A percentile compares a stretch with the other conserved stretches of the same genome.
phyloP scores from a whole-genome alignment of 2,888 invertebrate species.

The Pinctada fucata region DNA sequence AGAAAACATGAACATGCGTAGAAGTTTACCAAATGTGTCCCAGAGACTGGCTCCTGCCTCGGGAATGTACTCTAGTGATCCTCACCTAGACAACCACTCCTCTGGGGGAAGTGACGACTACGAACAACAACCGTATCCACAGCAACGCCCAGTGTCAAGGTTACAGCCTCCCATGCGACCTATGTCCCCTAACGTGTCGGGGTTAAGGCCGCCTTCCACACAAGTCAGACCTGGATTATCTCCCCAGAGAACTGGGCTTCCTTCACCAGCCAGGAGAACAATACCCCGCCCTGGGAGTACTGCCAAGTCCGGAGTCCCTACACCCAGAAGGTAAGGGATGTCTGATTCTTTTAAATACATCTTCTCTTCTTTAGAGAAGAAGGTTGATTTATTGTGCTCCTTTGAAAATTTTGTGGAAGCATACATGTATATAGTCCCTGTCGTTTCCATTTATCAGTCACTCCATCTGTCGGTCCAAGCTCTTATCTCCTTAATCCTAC shows the following conservation, averaged over 20 bases:
- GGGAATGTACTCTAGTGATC: constrained; percentile 66
- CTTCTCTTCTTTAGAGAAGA: background rate
- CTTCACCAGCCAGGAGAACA: constrained; percentile 63
- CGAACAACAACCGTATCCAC: constrained; percentile 51
- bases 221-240: constrained; percentile 56
- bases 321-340: constrained; percentile 59
- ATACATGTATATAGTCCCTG: too few species aligned
- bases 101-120: constrained; percentile 59
- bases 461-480: too few species aligned
- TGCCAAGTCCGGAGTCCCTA: constrained; percentile 58
- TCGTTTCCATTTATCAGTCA: background rate
- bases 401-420: too few species aligned
- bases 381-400: background rate
- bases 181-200: constrained; percentile 55
- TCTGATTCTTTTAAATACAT: background rate
- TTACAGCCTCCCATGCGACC: constrained; percentile 53
- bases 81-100: constrained; percentile 59
- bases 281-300: constrained; percentile 60
- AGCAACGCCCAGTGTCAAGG: constrained; percentile 45
- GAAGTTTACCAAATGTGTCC: constrained; percentile 67
- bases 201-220: constrained; percentile 52
- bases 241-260: constrained; percentile 66
- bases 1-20: constrained; percentile 58
- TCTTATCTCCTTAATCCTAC: too few species aligned
- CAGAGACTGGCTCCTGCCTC: constrained; percentile 55